A percentile compares a stretch with the other conserved stretches of the same genome.
These are phyloP conservation scores for Parascotia fuliginaria DNA, from an alignment of 2,888 invertebrate species.

Conservation along the genomic window DNA sequence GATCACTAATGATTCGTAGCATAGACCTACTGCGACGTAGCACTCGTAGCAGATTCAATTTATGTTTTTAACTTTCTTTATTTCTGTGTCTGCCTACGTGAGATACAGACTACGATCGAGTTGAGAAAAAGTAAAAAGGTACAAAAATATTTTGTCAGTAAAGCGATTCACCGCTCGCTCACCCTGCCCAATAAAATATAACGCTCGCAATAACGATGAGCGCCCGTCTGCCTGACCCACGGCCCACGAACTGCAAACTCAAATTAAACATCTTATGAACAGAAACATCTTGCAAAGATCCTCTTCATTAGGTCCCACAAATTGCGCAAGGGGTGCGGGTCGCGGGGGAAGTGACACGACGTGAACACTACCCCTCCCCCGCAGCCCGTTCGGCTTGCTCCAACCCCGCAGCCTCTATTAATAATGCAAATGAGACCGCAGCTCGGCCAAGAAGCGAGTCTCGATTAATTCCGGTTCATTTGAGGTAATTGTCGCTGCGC, in stretches of 20 bases:
- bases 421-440: conserved; percentile 86
- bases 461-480: conserved; percentile 86
- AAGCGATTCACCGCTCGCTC: conserved; percentile 14
- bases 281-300: conserved; percentile 83
- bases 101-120: conserved; percentile 7
- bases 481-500: conserved; percentile 84
- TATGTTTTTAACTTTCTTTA: background rate
- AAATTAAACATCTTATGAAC: conserved; percentile 85
- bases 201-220: conserved; percentile 78
- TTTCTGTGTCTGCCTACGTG: conserved; percentile 1
- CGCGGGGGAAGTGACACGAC: conserved; percentile 74
- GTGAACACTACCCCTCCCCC: conserved; percentile 44
- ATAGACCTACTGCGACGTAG: too few relatives aligned
- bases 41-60: background rate
- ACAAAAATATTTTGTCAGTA: conserved; percentile 16
- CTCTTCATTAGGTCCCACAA: conserved; percentile 84
- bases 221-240: conserved; percentile 66
- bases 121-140: conserved; percentile 21
- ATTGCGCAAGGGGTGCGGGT: conserved; percentile 62
- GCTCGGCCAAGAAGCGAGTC: conserved; percentile 83
- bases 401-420: conserved; percentile 78
- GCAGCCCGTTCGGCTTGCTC: conserved; percentile 38
- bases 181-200: conserved; percentile 59
- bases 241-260: conserved; percentile 75
- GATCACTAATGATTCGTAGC: conserved; percentile 4